Percentiles rank a stretch among this genome's conserved stretches.
Conservation (phyloP, 2,797 vertebrate species). For the Parotocinclus haroldoi region DNA sequence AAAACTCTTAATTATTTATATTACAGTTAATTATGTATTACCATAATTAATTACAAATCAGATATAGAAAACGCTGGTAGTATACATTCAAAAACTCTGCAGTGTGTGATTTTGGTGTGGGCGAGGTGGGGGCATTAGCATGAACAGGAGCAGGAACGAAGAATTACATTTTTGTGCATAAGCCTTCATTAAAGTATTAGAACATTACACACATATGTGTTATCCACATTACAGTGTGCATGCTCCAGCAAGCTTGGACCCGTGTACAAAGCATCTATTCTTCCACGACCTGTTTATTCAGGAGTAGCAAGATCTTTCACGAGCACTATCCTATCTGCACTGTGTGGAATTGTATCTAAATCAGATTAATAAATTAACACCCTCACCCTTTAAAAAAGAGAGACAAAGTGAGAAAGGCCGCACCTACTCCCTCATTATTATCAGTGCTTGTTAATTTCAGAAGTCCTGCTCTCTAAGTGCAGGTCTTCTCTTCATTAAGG, state of each 20-base stretch:
- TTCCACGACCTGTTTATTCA: constrained; percentile 19
- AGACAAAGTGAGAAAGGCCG: constrained; percentile 16
- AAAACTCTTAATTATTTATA: too few relatives aligned
- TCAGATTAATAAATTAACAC: constrained; percentile 25
- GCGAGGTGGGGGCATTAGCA: constrained; percentile 6
- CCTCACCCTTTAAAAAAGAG: constrained; percentile 18
- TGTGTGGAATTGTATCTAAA: constrained; percentile 16
- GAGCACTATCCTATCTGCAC: constrained; percentile 2
- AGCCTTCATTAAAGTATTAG: constrained; percentile 14
- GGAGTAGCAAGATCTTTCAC: background rate
- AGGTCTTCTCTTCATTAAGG: constrained; percentile 65
- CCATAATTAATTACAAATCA: too few relatives aligned
- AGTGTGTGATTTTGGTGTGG: background rate
- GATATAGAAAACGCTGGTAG: background rate
- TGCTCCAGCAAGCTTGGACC: background rate
- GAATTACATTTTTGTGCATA: constrained; percentile 17
- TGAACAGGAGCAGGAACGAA: constrained; percentile 11
- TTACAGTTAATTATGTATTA: too few relatives aligned
- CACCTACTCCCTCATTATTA: constrained; percentile 50
- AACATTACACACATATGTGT: constrained; percentile 17
- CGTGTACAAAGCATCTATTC: constrained; percentile 2
- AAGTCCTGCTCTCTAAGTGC: constrained; percentile 54
- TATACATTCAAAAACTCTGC: background rate
- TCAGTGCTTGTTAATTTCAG: constrained; percentile 56
- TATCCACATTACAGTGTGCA: background rate